A percentile compares a stretch with the other conserved stretches of the same genome.
These are phyloP conservation scores for Pseudorasbora parva DNA, from an alignment of 2,113 vertebrate genomes.

Conservation along the genomic window DNA sequence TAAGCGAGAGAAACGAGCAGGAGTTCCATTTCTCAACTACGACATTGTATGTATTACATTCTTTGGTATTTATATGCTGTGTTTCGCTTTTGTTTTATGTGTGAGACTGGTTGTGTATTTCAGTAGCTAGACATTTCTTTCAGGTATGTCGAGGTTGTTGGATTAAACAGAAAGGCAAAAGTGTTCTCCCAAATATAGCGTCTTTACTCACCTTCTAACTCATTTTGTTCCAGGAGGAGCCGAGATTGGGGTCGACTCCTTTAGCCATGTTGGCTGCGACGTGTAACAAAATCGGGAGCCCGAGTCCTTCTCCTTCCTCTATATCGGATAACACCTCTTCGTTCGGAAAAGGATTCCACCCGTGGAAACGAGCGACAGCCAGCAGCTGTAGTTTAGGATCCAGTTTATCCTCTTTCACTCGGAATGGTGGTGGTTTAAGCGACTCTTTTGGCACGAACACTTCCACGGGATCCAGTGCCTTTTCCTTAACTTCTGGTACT, in stretches of 20 bases:
- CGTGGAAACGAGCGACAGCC: conserved; percentile 88
- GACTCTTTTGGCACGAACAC: conserved; percentile 89
- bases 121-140: conserved; percentile 39
- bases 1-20: conserved; percentile 78
- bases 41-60: conserved; percentile 75
- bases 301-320: conserved; percentile 91
- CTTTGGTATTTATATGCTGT: conserved; percentile 61
- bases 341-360: conserved; percentile 95
- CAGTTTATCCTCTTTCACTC: conserved; percentile 83
- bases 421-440: conserved; percentile 83
- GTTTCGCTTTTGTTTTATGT: conserved; percentile 70
- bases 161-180: neutral
- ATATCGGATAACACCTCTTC: conserved; percentile 91
- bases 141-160: conserved; percentile 70
- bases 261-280: conserved; percentile 98
- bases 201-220: conserved; percentile 7
- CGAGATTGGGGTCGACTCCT: conserved; percentile 95
- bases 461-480: conserved; percentile 90
- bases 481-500: conserved; percentile 90
- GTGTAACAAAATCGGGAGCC: conserved; percentile 98
- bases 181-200: neutral
- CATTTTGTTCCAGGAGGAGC: conserved; percentile 88
- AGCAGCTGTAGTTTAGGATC: conserved; percentile 91
- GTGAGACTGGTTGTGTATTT: conserved; percentile 58
- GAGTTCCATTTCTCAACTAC: conserved; percentile 78